Evolutionary conservation across 2,888 invertebrate species (phyloP), one percentile per base, ranked within the genome.

Genomic region (Polyploca ridens): DNA sequence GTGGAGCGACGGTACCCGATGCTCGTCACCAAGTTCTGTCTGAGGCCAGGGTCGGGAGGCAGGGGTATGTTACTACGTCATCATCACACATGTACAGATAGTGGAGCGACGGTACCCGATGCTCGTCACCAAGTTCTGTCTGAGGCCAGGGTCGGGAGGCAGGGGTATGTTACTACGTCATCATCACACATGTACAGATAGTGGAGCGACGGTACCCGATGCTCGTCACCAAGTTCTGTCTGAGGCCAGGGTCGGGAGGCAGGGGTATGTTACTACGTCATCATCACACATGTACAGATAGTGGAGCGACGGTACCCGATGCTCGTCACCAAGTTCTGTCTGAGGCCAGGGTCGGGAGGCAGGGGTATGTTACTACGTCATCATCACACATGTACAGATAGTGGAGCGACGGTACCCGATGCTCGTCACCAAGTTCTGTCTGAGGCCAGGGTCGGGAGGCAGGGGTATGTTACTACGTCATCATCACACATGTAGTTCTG

Each of bases 51-150:
- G 16, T 98, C 98, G 0, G 99, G 99, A 0, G 98, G 98, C 0
- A 79, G 71, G 60, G 98, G 98, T 66, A 81, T 88, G n/a, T 35
- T 7, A 5, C 7, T 35, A 35, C 7, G 27, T 27, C 27, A 27
- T 27, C 66, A 99, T 99, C 71, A 99, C 99, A 0, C 99, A 99
- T 90, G 97, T 99, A 0, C 99, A 99, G 94, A 98, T 99, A 64
- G 90, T 99, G 61, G 99, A 99, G 90, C 93, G 97, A 57, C 96
- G 99, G 58, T 99, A 99, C 90, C 99, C 99, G 0, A 97, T 99
- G 65, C 95, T 99, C 60, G 95, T 99, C 61, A 95, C 96, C 46
- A 95, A 95, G 76, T 99, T 99, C 91, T 96, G 96, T 13, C 93
- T 99, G 57, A 95, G 98, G 58, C 87, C 94, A 0, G 94, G 94